Percentiles rank a stretch among this genome's conserved stretches.
Conservation (phyloP, 1,140 invertebrate species). For the Leptopilina clavipes region DNA sequence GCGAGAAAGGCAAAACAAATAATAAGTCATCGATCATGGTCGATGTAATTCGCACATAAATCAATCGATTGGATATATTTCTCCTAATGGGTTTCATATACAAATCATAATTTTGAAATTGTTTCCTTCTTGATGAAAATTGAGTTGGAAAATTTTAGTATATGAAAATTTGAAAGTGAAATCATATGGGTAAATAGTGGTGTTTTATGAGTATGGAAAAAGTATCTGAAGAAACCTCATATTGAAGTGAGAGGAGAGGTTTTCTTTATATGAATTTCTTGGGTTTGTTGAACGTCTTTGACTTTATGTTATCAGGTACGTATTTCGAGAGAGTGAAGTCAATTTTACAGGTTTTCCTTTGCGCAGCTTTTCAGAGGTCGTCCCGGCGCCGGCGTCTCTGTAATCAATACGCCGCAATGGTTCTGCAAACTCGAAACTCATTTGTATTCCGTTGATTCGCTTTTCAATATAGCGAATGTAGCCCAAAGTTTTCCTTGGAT, state of each 20-base stretch:
- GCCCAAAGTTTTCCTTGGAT: not conserved
- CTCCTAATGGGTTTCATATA: too few relatives aligned
- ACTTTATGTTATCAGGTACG: not conserved
- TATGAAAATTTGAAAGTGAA: too few relatives aligned
- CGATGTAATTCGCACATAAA: not conserved
- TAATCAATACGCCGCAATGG: conserved; percentile 66
- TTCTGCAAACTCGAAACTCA: conserved; percentile 58
- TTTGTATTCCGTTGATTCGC: conserved; percentile 50
- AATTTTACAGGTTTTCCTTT: conserved; percentile 18
- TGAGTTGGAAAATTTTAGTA: too few relatives aligned
- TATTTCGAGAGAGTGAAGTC: conserved; percentile 23
- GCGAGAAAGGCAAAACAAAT: not conserved
- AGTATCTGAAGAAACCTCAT: not conserved
- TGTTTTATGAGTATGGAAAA: too few relatives aligned
- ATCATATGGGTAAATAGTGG: too few relatives aligned
- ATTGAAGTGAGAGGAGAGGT: not conserved
- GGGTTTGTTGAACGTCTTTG: not conserved
- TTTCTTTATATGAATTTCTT: not conserved
- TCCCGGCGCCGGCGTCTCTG: conserved; percentile 66
- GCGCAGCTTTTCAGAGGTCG: conserved; percentile 25
- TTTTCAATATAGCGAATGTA: conserved; percentile 32
- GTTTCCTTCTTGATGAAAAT: too few relatives aligned
- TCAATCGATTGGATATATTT: not conserved
- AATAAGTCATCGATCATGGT: not conserved
- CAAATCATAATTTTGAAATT: too few relatives aligned